Conservation (phyloP, 1,140 invertebrate genomes). For the Medauroidea extradentata region DNA sequence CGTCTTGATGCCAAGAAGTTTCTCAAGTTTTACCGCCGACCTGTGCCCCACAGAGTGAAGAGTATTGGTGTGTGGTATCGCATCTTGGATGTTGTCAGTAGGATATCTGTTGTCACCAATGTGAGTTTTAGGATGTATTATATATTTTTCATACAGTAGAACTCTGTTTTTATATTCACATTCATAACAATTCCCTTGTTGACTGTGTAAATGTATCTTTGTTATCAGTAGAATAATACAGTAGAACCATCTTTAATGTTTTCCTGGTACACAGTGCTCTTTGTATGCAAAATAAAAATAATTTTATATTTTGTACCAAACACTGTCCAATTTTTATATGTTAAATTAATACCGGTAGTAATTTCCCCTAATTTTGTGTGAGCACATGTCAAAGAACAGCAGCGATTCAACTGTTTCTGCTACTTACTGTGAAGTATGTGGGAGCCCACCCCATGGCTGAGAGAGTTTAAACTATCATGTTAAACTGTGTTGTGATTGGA, state of each 20-base stretch:
- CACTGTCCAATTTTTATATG: too few species aligned
- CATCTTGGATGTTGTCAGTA: constrained; percentile 84
- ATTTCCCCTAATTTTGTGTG: too few species aligned
- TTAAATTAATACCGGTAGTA: too few species aligned
- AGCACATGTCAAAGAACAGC: too few species aligned
- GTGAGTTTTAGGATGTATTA: constrained; percentile 52
- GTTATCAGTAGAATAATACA: not conserved
- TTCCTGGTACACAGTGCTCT: constrained; percentile 28
- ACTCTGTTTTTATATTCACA: not conserved
- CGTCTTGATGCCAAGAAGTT: constrained; percentile 83
- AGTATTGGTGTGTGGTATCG: constrained; percentile 92
- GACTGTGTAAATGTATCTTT: not conserved
- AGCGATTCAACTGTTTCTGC: too few species aligned
- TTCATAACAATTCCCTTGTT: not conserved
- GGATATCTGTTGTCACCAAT: constrained; percentile 89
- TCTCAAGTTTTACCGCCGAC: constrained; percentile 75
- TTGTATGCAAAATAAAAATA: not conserved
- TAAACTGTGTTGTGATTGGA: too few species aligned
- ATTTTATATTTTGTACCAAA: not conserved
- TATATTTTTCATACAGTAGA: not conserved
- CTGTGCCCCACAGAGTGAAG: constrained; percentile 75
- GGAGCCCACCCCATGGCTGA: too few species aligned
- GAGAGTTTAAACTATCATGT: too few species aligned
- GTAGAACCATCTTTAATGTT: not conserved
- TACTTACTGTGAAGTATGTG: too few species aligned